Evolutionary conservation across 2,113 vertebrate species (phyloP).

Genomic region (Elgaria multicarinata): DNA sequence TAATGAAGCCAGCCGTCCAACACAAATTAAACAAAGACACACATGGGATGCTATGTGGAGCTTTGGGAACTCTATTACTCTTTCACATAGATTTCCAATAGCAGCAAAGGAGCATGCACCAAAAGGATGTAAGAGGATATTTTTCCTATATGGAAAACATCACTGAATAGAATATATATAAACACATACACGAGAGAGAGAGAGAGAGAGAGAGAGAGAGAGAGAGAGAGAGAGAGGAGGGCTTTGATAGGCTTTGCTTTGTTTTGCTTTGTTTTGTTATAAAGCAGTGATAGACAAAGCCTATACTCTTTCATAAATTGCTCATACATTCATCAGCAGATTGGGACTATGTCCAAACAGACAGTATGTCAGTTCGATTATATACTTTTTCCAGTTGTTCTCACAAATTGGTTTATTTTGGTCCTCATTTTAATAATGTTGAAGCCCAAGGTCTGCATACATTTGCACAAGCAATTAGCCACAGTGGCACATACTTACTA

Average conservation of each 20-base stretch:
- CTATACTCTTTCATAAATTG: slow-evolving; percentile 37
- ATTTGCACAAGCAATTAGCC: slow-evolving; percentile 11
- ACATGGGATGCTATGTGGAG: background rate
- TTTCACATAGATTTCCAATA: background rate
- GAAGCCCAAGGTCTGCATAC: background rate
- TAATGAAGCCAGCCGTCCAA: background rate
- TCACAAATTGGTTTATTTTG: slow-evolving; percentile 24
- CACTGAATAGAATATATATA: background rate
- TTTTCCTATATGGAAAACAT: background rate
- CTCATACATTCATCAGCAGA: slow-evolving; percentile 12
- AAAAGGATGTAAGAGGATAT: background rate
- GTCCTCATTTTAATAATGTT: background rate
- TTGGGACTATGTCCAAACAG: background rate
- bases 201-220: too few species aligned
- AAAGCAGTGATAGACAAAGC: background rate
- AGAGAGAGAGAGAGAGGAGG: too few species aligned
- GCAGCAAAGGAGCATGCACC: background rate
- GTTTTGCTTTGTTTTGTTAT: background rate
- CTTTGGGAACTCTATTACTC: background rate
- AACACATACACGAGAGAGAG: too few species aligned
- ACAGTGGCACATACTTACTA: background rate
- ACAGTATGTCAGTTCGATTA: slow-evolving; percentile 28
- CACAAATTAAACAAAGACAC: background rate
- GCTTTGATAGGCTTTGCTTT: too few species aligned
- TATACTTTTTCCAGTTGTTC: slow-evolving; percentile 7